Evolutionary conservation across 2,113 vertebrate species (phyloP).

Genomic region (Callipepla californica): DNA sequence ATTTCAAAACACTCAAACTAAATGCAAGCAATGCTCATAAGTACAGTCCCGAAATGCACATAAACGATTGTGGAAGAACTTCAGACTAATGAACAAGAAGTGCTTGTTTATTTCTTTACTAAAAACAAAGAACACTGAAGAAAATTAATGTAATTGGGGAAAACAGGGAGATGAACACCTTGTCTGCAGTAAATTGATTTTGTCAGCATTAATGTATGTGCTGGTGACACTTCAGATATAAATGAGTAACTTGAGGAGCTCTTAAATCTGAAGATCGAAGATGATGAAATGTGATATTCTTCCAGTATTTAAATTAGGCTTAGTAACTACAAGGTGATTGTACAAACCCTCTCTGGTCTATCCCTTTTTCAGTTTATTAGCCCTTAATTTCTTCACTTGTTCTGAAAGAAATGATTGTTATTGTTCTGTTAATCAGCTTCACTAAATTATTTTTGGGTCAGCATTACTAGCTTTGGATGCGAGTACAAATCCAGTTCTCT

Average conservation of each 20-base stretch:
- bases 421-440: conserved; percentile 26
- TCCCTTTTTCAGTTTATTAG: conserved; percentile 47
- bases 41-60: background rate
- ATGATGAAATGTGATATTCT: conserved; percentile 45
- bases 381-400: conserved; percentile 62
- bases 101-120: conserved; percentile 28
- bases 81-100: conserved; percentile 28
- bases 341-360: background rate
- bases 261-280: conserved; percentile 65
- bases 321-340: conserved; percentile 28
- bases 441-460: conserved; percentile 25
- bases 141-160: conserved; percentile 20
- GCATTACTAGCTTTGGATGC: background rate
- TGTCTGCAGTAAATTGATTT: conserved; percentile 40
- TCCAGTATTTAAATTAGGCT: conserved; percentile 59
- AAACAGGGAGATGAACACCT: conserved; percentile 34
- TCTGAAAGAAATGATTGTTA: conserved; percentile 57
- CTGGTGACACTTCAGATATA: conserved; percentile 64
- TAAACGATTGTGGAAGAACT: background rate
- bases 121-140: conserved; percentile 23
- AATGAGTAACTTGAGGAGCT: conserved; percentile 49
- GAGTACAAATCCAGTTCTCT: conserved; percentile 38
- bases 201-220: conserved; percentile 41
- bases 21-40: background rate
- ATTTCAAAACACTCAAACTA: background rate